Evolutionary conservation across 2,113 vertebrate genomes (phyloP).

Genomic region (Symphodus melops): DNA sequence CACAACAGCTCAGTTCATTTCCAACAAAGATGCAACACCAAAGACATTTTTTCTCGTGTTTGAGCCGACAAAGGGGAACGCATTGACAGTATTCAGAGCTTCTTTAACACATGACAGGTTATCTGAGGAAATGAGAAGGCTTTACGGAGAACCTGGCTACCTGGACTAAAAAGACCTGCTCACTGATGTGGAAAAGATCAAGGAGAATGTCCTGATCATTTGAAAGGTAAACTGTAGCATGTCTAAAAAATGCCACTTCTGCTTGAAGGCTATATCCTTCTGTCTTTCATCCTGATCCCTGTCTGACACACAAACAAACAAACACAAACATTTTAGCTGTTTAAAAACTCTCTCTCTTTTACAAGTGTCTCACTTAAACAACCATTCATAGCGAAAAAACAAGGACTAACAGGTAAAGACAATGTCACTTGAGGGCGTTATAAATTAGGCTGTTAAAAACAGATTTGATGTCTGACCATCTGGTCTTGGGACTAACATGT

Average conservation of each 20-base stretch:
- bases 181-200: background rate
- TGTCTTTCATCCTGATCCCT: background rate
- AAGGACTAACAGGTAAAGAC: background rate
- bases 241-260: background rate
- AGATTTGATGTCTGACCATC: background rate
- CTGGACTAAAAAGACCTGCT: background rate
- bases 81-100: background rate
- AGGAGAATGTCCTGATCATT: background rate
- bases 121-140: background rate
- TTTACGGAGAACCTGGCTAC: background rate
- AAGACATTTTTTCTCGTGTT: no score
- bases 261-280: constrained; percentile 1
- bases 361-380: background rate
- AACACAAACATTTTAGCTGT: background rate
- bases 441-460: background rate
- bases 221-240: background rate
- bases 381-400: background rate
- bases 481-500: background rate
- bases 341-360: background rate
- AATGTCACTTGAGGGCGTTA: background rate
- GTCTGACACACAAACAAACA: background rate
- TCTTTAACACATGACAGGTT: constrained; percentile 12
- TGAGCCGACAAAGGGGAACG: no score
- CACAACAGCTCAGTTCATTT: no score
- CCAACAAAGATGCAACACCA: no score